Conservation (phyloP, 1,140 invertebrate genomes). For the Aphelenchoides besseyi region DNA sequence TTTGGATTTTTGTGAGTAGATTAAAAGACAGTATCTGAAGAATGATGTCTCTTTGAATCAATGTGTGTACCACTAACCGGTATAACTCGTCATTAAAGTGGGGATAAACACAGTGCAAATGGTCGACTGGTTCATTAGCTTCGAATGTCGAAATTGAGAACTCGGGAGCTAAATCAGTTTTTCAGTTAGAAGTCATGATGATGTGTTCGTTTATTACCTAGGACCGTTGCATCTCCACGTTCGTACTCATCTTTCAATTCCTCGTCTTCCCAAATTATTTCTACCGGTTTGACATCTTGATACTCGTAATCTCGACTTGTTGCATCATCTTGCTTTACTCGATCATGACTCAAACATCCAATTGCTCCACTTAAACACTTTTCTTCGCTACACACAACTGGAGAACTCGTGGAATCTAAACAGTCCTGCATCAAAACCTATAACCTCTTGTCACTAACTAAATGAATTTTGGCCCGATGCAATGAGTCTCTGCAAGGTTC, state of each 20-base stretch:
- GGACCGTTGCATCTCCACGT: neutral
- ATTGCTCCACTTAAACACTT: constrained; percentile 7
- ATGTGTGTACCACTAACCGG: neutral
- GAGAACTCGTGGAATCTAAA: constrained; percentile 3
- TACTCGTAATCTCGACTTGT: neutral
- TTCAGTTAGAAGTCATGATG: neutral
- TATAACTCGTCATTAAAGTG: constrained; percentile 27
- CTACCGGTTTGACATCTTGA: neutral
- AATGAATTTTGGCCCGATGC: neutral
- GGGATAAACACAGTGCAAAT: constrained; percentile 16
- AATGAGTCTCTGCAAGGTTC: constrained; percentile 1
- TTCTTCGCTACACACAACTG: constrained; percentile 6
- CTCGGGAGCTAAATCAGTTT: neutral
- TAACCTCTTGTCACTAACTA: constrained; percentile 3
- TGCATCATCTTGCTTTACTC: neutral
- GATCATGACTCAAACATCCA: constrained; percentile 17
- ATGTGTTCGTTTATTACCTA: neutral
- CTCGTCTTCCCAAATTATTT: constrained; percentile 1
- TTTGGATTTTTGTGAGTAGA: constrained; percentile 17
- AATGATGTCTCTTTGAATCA: neutral
- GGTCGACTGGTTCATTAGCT: neutral
- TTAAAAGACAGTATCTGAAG: constrained; percentile 22
- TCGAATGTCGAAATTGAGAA: neutral
- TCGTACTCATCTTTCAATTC: constrained; percentile 8
- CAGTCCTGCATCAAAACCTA: neutral